Evolutionary conservation across 1,140 invertebrate genomes (phyloP).

Genomic region (Vanessa tameamea): DNA sequence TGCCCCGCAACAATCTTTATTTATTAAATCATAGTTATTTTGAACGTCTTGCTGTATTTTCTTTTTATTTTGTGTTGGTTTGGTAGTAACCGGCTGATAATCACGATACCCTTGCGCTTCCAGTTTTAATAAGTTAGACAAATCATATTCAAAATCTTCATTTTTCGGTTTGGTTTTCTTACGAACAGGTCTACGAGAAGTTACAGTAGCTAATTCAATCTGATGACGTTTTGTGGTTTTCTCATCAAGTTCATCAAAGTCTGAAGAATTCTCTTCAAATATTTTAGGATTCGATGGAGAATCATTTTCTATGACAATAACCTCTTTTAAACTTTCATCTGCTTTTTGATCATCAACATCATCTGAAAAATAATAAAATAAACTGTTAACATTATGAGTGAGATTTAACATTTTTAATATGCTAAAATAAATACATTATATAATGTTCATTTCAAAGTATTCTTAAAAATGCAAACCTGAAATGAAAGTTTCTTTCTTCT

Average conservation of each 20-base stretch:
- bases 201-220: constrained; percentile 43
- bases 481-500: constrained; percentile 49
- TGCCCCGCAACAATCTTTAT: constrained; percentile 67
- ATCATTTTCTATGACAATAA: constrained; percentile 46
- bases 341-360: constrained; percentile 47
- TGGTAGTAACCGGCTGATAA: constrained; percentile 49
- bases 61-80: constrained; percentile 58
- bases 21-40: constrained; percentile 54
- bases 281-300: constrained; percentile 51
- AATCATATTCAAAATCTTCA: constrained; percentile 86
- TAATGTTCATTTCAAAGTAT: background rate
- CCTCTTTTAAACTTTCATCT: constrained; percentile 40
- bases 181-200: constrained; percentile 80
- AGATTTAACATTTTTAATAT: background rate
- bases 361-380: constrained; percentile 47
- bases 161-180: constrained; percentile 84
- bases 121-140: constrained; percentile 81
- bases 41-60: constrained; percentile 53
- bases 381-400: constrained; percentile 13
- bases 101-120: constrained; percentile 75
- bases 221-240: constrained; percentile 49
- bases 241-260: constrained; percentile 69
- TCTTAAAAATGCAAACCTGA: constrained; percentile 46
- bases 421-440: background rate
- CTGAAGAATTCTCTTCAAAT: constrained; percentile 76